A percentile compares a stretch with the other conserved stretches of the same genome.
phyloP scores from a whole-genome alignment of 2,888 invertebrate species.

The Catocala sponsa region DNA sequence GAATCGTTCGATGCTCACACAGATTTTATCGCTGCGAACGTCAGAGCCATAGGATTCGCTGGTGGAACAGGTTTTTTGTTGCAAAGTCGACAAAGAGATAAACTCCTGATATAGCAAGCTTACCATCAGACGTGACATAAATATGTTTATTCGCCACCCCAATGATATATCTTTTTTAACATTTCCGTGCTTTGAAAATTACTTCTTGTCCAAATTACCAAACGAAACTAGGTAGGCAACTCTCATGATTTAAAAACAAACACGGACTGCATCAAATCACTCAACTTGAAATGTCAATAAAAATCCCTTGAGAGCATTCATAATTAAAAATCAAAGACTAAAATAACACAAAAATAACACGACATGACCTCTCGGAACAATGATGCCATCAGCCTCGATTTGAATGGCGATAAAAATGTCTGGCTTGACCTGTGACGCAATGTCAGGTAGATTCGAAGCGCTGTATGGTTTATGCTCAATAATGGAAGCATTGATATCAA shows the following conservation, averaged over 20 bases:
- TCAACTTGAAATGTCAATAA: conserved; percentile 35
- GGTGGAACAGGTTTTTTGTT: no score
- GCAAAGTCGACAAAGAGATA: no score
- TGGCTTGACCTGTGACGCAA: conserved; percentile 14
- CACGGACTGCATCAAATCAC: conserved; percentile 4
- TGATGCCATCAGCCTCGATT: conserved; percentile 11
- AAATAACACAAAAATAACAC: conserved; percentile 25
- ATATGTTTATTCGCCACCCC: no score
- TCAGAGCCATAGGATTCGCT: no score
- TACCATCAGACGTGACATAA: no score
- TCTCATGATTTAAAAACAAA: conserved; percentile 3
- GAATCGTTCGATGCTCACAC: no score
- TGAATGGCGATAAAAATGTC: conserved; percentile 9
- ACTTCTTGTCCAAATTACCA: no score
- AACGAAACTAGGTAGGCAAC: no score
- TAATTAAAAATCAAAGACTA: conserved; percentile 38
- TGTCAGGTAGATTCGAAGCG: background rate
- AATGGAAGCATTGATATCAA: conserved; percentile 52
- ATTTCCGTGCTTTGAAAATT: no score
- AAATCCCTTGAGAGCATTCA: conserved; percentile 33
- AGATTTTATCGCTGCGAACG: no score
- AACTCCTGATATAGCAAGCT: no score
- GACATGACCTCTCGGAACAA: conserved; percentile 26
- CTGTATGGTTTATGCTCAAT: conserved; percentile 13
- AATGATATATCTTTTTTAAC: no score